Conservation (phyloP, 2,797 vertebrate species). For the Sebastes vulpes region DNA sequence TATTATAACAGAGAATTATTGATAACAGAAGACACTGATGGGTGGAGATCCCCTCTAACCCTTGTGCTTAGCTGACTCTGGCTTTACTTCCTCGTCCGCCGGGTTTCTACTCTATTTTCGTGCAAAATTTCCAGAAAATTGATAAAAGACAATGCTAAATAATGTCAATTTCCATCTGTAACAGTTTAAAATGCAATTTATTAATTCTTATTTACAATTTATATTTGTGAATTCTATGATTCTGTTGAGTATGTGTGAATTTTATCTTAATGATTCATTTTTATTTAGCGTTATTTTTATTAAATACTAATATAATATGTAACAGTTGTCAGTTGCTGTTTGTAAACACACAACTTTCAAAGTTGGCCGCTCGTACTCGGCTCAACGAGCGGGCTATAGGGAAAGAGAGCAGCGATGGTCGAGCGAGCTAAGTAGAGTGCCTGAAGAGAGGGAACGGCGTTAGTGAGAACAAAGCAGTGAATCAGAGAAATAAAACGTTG, state of each 20-base stretch:
- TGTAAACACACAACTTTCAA: too few relatives aligned
- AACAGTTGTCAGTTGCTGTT: too few relatives aligned
- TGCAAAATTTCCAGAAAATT: neutral
- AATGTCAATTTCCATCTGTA: neutral
- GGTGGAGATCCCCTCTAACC: neutral
- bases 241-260: neutral
- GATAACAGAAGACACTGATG: conserved; percentile 10
- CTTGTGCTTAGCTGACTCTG: neutral
- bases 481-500: too few relatives aligned
- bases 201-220: neutral
- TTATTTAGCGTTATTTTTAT: too few relatives aligned
- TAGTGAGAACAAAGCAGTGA: too few relatives aligned
- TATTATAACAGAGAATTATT: conserved; percentile 45
- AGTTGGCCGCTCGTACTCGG: too few relatives aligned
- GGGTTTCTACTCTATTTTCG: neutral
- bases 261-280: fast-evolving
- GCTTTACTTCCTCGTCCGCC: neutral
- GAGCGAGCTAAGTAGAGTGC: too few relatives aligned
- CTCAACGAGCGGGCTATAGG: too few relatives aligned
- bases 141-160: neutral
- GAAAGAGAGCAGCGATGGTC: too few relatives aligned
- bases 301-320: too few relatives aligned
- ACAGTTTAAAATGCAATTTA: neutral
- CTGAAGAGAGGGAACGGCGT: too few relatives aligned
- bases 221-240: neutral